A percentile compares a stretch with the other conserved stretches of the same genome.
These are phyloP conservation scores for Lutjanus argentimaculatus DNA, from an alignment of 2,797 vertebrate species.

Conservation along the genomic window DNA sequence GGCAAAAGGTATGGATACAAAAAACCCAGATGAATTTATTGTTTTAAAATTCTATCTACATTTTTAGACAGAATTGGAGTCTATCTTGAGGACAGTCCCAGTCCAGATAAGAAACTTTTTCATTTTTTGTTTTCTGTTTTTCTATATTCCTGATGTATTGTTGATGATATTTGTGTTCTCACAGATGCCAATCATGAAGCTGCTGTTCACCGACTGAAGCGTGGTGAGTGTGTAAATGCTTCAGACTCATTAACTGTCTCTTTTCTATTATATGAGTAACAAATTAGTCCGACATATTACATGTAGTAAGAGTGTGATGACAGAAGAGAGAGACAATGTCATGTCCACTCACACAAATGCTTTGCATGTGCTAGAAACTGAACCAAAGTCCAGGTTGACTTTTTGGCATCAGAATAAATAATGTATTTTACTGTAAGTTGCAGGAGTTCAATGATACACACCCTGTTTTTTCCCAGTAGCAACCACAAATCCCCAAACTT, in stretches of 20 bases:
- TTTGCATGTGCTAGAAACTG: not conserved
- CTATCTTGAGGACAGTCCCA: too few species aligned
- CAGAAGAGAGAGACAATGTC: not conserved
- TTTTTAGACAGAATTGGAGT: too few species aligned
- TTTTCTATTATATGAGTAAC: not conserved
- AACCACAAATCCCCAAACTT: not conserved
- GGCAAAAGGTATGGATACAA: too few species aligned
- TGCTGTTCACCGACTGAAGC: not conserved
- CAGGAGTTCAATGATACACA: not conserved
- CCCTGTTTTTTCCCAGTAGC: not conserved
- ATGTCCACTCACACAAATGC: not conserved
- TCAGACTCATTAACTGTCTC: too few species aligned
- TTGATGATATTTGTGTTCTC: not conserved
- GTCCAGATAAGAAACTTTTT: not conserved
- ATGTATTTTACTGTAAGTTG: not conserved
- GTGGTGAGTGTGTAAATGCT: constrained; percentile 5
- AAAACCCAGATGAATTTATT: too few species aligned
- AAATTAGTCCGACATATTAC: too few species aligned
- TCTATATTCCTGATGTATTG: not conserved
- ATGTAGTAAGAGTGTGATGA: not conserved
- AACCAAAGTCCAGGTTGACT: not conserved
- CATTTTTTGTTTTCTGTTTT: not conserved
- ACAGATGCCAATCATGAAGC: not conserved
- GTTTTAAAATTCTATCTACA: too few species aligned
- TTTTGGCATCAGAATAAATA: not conserved